Evolutionary conservation across 2,888 invertebrate genomes (phyloP).

Genomic region (Operophtera brumata): DNA sequence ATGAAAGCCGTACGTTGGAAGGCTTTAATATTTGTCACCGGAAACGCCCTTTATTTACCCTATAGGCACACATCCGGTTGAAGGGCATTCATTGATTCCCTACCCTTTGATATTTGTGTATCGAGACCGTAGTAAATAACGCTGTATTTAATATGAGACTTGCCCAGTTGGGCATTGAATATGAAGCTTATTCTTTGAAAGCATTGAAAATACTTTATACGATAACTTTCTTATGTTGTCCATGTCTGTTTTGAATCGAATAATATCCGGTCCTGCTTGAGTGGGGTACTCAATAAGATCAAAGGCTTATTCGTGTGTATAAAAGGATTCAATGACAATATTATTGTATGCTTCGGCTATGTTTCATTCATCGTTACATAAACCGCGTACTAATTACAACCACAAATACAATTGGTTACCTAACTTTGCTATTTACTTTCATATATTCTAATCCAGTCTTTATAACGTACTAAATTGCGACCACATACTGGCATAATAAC

Average conservation of each 20-base stretch:
- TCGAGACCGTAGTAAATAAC: constrained; percentile 57
- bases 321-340: too few species aligned
- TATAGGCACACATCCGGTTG: constrained; percentile 60
- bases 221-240: constrained; percentile 14
- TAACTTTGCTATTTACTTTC: constrained; percentile 1
- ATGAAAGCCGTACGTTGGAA: constrained; percentile 36
- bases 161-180: constrained; percentile 26
- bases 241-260: constrained; percentile 4
- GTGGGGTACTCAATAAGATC: background rate
- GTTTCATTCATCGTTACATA: too few species aligned
- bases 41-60: constrained; percentile 67
- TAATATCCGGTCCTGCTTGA: constrained; percentile 1
- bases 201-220: constrained; percentile 16
- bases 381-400: too few species aligned
- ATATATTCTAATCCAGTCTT: constrained; percentile 2
- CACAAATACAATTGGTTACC: background rate
- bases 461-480: constrained; percentile 5
- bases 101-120: constrained; percentile 59
- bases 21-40: constrained; percentile 65
- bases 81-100: constrained; percentile 62
- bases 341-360: too few species aligned
- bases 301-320: background rate
- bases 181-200: constrained; percentile 18
- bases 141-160: constrained; percentile 54
- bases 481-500: constrained; percentile 9